Conservation (phyloP, 1,140 invertebrate genomes). For the Lasaia peninsularis region DNA sequence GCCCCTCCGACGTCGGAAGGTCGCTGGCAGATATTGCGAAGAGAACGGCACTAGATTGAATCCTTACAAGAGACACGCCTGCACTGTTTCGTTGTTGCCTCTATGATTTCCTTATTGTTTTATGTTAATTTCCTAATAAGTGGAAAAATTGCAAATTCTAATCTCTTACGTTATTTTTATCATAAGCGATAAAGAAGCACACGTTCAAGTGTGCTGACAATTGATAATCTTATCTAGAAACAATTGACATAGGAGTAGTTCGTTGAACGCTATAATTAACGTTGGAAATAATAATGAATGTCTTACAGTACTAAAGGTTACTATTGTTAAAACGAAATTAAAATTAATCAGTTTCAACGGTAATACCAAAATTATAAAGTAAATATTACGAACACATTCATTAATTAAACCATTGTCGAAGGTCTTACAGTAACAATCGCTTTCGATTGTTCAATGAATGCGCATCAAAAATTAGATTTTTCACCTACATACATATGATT, state of each 20-base stretch:
- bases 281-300: background rate
- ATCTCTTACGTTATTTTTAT: slow-evolving; percentile 13
- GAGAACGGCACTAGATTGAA: slow-evolving; percentile 67
- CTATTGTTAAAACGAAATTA: background rate
- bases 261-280: slow-evolving; percentile 44
- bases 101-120: background rate
- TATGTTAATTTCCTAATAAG: slow-evolving; percentile 10
- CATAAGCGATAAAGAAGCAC: slow-evolving; percentile 35
- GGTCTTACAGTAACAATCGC: background rate
- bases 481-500: slow-evolving; percentile 47
- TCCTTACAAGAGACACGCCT: slow-evolving; percentile 56
- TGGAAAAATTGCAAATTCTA: slow-evolving; percentile 14
- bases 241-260: slow-evolving; percentile 45
- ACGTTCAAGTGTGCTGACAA: slow-evolving; percentile 37
- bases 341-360: background rate
- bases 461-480: slow-evolving; percentile 9
- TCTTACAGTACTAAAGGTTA: too few relatives aligned
- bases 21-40: slow-evolving; percentile 58
- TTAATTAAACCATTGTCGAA: slow-evolving; percentile 1
- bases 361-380: background rate
- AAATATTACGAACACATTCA: background rate
- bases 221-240: slow-evolving; percentile 46
- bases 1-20: slow-evolving; percentile 67
- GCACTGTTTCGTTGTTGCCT: slow-evolving; percentile 19
- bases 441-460: slow-evolving; percentile 12